Conservation (phyloP, 2,888 invertebrate species). For the Drepanosiphum platanoidis region DNA sequence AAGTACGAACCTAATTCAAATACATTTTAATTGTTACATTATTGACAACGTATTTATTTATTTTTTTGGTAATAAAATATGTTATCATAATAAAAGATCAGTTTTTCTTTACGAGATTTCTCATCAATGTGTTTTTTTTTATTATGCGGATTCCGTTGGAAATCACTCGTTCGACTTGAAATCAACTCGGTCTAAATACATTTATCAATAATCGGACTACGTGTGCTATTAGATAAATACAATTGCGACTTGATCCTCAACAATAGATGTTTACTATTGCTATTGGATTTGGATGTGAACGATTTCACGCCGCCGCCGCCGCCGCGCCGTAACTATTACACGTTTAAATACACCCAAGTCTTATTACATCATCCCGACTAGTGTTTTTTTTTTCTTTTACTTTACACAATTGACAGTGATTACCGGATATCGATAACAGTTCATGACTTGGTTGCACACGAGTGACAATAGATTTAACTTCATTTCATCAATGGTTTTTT, state of each 20-base stretch:
- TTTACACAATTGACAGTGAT: background rate
- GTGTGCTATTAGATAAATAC: background rate
- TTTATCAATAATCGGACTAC: background rate
- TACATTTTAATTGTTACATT: too few species aligned
- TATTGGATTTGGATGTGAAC: conserved; percentile 15
- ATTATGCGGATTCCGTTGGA: too few species aligned
- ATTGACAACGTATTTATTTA: too few species aligned
- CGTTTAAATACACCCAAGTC: conserved; percentile 1
- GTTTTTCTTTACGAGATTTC: too few species aligned
- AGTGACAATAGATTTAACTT: conserved; percentile 18
- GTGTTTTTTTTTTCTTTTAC: conserved; percentile 8
- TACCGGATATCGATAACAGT: conserved; percentile 44
- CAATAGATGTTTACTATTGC: background rate
- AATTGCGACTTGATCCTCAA: background rate
- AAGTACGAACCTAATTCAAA: too few species aligned
- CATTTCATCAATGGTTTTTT: conserved; percentile 13
- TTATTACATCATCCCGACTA: background rate
- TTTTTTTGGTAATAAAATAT: too few species aligned
- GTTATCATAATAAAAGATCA: too few species aligned
- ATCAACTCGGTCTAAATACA: background rate
- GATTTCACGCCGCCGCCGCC: conserved; percentile 17
- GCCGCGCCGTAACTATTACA: conserved; percentile 22
- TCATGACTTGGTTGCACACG: conserved; percentile 35
- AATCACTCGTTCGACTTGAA: too few species aligned
- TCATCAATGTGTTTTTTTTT: too few species aligned